Evolutionary conservation across 2,888 invertebrate species (phyloP).

Genomic region (Girardia tigrina): DNA sequence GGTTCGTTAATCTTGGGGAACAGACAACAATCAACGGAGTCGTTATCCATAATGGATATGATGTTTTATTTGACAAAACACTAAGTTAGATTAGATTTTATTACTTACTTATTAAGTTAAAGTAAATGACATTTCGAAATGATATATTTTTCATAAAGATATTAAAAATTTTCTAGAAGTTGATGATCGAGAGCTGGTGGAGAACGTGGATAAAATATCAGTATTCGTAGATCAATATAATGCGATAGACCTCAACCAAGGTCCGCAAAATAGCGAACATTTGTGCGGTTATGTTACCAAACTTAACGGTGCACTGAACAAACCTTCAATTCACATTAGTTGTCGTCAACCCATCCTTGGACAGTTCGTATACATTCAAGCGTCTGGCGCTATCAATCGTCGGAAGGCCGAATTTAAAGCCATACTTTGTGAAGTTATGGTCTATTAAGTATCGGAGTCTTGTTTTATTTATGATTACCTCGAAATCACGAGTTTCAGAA

Average conservation of each 20-base stretch:
- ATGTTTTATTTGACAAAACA: conserved; percentile 1
- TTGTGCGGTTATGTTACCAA: conserved; percentile 52
- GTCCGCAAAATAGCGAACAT: neutral
- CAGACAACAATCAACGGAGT: conserved; percentile 51
- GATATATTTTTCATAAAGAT: too few species aligned
- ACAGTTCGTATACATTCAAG: conserved; percentile 53
- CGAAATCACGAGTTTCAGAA: too few species aligned
- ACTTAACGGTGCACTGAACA: conserved; percentile 51
- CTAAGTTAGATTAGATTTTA: neutral
- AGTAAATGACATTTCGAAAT: neutral
- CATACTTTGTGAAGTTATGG: conserved; percentile 54
- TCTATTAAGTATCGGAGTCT: conserved; percentile 43
- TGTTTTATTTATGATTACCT: neutral
- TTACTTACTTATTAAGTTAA: neutral
- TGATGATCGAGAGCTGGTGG: neutral
- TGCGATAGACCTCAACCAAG: neutral
- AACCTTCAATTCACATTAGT: conserved; percentile 51
- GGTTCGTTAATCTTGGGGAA: conserved; percentile 53
- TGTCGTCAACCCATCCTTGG: conserved; percentile 50
- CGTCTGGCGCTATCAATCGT: conserved; percentile 51
- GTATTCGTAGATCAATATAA: neutral
- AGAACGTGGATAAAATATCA: neutral
- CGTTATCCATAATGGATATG: conserved; percentile 50
- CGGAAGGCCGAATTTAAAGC: conserved; percentile 53
- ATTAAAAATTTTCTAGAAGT: too few species aligned